Base-by-base conservation (phyloP, 2,888 invertebrate genomes). In the Orthosia cruda region DNA sequence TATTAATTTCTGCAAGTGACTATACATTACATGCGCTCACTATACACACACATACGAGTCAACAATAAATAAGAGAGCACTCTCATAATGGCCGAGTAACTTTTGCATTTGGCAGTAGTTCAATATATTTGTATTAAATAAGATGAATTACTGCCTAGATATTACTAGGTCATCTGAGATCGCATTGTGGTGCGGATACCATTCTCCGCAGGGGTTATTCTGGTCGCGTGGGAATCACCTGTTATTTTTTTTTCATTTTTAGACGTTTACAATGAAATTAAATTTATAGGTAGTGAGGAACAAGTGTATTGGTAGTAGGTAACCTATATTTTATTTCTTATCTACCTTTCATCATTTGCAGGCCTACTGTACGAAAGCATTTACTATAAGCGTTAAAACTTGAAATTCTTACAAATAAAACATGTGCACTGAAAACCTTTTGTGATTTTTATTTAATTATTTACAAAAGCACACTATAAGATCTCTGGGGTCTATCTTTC, bases 111-210 rank as follows among this genome's bases (percentile, higher is more conserved):
- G 91, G 91, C 92, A 91, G 86, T 84, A 84, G 90, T 91, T 92
- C 91, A 91, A 90, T 92, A 89, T 88, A 89, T 90, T 91, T 90
- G 87, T 90, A 90, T 89, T 91, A 90, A 92, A 92, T 91, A 88
- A 91, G 90, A 91, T 90, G 85, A 87, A 90, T 89, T 87, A 87
- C 83, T 88, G 81, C 81, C 65, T 84, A 76, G 65, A 74, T 74
- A 84, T 85, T 88, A 89, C 79, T 84, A 85, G 86, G 82, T 87
- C 85, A 82, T 70, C 74, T 79, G 83, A 80, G 74, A 85, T 77
- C 73, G 73, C 45, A 23, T 9, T 67, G 47, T 75, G 77, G 50
- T 66, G 55, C 16, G 59, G 32, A 59, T 75, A 73, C 54, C 20
- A 50, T 26, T 61, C 20, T 13, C 61, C 18, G 13, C 26, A 18